These are phyloP conservation scores for Meiosimyza platycephala DNA, from an alignment of 2,888 invertebrate species.

Conservation along the genomic window DNA sequence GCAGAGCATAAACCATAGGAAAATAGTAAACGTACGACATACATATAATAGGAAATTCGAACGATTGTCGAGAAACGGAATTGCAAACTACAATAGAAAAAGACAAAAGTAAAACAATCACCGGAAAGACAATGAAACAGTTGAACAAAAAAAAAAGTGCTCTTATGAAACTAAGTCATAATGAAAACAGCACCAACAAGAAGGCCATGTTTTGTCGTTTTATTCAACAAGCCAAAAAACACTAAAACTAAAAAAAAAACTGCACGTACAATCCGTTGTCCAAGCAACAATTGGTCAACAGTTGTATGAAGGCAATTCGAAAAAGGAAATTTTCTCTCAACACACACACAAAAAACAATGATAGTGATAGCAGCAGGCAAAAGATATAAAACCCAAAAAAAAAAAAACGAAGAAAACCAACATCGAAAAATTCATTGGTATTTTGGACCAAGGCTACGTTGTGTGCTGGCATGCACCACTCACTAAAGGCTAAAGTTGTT, in stretches of 20 bases:
- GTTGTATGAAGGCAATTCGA: not conserved
- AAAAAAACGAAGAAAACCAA: not conserved
- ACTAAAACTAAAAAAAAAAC: not conserved
- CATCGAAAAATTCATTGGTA: not conserved
- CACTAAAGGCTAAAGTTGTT: conserved; percentile 3
- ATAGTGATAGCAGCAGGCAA: not conserved
- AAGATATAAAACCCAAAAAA: not conserved
- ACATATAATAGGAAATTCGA: not conserved
- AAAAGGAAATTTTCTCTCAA: conserved; percentile 5
- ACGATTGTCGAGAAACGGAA: not conserved
- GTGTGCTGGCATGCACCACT: not conserved
- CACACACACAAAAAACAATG: not conserved
- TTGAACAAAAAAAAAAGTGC: no score
- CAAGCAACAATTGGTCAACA: conserved; percentile 17
- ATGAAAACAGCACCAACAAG: conserved; percentile 13
- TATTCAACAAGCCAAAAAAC: not conserved
- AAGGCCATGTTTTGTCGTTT: not conserved
- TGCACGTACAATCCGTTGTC: not conserved
- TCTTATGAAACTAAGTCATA: conserved; percentile 12
- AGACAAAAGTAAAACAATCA: not conserved
- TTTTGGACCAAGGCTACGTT: conserved; percentile 2
- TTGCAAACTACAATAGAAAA: conserved; percentile 1
- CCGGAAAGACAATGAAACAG: not conserved
- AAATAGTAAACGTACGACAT: not conserved
- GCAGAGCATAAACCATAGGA: not conserved